A percentile compares a stretch with the other conserved stretches of the same genome.
These are phyloP conservation scores for Channallabes apus DNA, from an alignment of 2,797 vertebrate genomes.

Conservation along the genomic window DNA sequence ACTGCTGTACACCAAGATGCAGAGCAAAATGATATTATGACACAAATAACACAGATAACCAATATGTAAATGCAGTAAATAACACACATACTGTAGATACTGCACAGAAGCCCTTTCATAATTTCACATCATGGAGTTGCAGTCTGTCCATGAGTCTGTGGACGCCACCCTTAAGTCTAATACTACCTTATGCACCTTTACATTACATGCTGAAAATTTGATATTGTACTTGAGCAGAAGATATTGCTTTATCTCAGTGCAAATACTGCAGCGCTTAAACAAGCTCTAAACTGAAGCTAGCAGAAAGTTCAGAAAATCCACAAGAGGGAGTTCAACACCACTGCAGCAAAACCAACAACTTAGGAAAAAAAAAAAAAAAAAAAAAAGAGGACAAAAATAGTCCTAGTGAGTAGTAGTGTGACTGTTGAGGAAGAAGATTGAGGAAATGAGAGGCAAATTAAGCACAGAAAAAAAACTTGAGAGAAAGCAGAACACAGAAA, in stretches of 20 bases:
- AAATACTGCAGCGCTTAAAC: neutral
- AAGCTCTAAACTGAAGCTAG: neutral
- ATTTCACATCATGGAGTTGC: too few species aligned
- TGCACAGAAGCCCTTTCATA: too few species aligned
- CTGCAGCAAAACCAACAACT: neutral
- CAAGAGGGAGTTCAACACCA: slow-evolving; percentile 37
- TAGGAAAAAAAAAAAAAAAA: slow-evolving; percentile 34
- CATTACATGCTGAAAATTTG: neutral
- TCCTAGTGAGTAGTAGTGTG: slow-evolving; percentile 39
- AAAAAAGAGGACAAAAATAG: slow-evolving; percentile 28
- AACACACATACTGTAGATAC: too few species aligned
- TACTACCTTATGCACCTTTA: neutral
- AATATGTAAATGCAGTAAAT: too few species aligned
- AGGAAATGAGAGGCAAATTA: slow-evolving; percentile 55
- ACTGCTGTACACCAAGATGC: too few species aligned
- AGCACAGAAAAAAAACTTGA: slow-evolving; percentile 5
- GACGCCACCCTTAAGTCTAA: neutral
- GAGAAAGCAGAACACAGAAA: slow-evolving; percentile 21
- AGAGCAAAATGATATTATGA: too few species aligned
- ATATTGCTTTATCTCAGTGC: neutral
- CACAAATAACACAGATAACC: too few species aligned
- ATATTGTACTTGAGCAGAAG: neutral
- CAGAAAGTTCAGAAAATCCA: slow-evolving; percentile 14
- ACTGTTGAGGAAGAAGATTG: slow-evolving; percentile 41
- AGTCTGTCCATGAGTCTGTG: too few species aligned